Evolutionary conservation across 2,113 vertebrate genomes (phyloP).

Genomic region (Limnothrissa miodon): DNA sequence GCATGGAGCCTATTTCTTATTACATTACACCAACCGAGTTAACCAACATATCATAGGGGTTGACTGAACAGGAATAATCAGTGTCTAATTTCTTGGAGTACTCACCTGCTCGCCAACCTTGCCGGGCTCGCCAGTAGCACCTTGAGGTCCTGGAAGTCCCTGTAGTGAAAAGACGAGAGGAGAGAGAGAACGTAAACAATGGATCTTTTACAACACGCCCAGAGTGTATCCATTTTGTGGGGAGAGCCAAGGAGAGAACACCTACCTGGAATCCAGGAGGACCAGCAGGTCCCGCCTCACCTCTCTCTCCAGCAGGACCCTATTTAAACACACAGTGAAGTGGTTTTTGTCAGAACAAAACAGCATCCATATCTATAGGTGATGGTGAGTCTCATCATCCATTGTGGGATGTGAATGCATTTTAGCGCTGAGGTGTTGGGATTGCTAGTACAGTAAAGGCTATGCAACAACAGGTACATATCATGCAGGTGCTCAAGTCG

Average conservation of each 20-base stretch:
- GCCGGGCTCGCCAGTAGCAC: conserved; percentile 83
- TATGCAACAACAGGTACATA: not conserved
- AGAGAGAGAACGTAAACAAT: not conserved
- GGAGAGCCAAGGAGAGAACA: not conserved
- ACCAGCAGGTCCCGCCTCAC: conserved; percentile 86
- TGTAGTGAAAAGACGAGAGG: conserved; percentile 21
- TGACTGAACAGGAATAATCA: not conserved
- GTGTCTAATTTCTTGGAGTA: conserved; percentile 25
- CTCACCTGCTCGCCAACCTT: conserved; percentile 92
- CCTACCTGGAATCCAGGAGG: conserved; percentile 91
- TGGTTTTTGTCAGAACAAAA: not conserved
- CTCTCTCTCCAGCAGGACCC: conserved; percentile 95
- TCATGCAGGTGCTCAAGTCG: not conserved
- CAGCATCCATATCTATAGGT: not conserved
- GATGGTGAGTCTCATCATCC: too few relatives aligned
- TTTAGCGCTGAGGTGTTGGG: not conserved
- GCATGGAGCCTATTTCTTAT: not conserved
- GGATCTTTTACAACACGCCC: not conserved
- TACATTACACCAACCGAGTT: not conserved
- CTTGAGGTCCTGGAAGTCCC: conserved; percentile 93
- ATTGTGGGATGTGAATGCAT: not conserved
- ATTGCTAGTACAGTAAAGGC: not conserved
- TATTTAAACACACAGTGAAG: conserved; percentile 49
- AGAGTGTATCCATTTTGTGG: not conserved
- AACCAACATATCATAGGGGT: not conserved